Percentiles rank a stretch among this genome's conserved stretches.
phyloP scores from a whole-genome alignment of 2,888 invertebrate genomes.

The Agrochola litura region DNA sequence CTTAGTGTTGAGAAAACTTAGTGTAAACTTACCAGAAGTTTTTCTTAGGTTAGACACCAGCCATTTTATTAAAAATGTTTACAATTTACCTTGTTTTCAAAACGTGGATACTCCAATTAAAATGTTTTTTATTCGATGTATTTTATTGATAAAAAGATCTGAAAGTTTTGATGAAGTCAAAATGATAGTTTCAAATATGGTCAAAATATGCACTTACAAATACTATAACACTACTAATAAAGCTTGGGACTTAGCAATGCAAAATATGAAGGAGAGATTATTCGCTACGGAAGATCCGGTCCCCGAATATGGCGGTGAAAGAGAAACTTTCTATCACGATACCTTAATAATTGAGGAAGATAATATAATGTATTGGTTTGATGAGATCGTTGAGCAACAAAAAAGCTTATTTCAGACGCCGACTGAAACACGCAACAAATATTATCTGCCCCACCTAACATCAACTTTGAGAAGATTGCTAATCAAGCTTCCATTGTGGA shows the following conservation, averaged over 20 bases:
- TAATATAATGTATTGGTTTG: constrained; percentile 44
- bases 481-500: constrained; percentile 43
- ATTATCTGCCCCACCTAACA: constrained; percentile 43
- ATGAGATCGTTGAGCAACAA: constrained; percentile 37
- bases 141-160: constrained; percentile 42
- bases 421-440: constrained; percentile 37
- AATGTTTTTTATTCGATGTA: constrained; percentile 44
- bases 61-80: constrained; percentile 37
- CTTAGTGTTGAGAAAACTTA: constrained; percentile 38
- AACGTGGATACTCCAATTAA: constrained; percentile 41
- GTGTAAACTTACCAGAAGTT: constrained; percentile 30
- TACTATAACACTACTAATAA: constrained; percentile 42
- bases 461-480: constrained; percentile 40
- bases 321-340: constrained; percentile 43
- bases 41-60: constrained; percentile 35
- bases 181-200: constrained; percentile 31
- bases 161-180: constrained; percentile 43
- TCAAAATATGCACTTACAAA: constrained; percentile 49
- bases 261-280: constrained; percentile 40
- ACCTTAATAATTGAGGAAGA: constrained; percentile 42
- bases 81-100: constrained; percentile 38
- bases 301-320: constrained; percentile 43
- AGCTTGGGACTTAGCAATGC: constrained; percentile 45
- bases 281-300: constrained; percentile 44
- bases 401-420: constrained; percentile 38